A percentile compares a stretch with the other conserved stretches of the same genome.
These are phyloP conservation scores for Cryptocephalus primarius DNA, from an alignment of 2,888 invertebrate species.

Conservation along the genomic window DNA sequence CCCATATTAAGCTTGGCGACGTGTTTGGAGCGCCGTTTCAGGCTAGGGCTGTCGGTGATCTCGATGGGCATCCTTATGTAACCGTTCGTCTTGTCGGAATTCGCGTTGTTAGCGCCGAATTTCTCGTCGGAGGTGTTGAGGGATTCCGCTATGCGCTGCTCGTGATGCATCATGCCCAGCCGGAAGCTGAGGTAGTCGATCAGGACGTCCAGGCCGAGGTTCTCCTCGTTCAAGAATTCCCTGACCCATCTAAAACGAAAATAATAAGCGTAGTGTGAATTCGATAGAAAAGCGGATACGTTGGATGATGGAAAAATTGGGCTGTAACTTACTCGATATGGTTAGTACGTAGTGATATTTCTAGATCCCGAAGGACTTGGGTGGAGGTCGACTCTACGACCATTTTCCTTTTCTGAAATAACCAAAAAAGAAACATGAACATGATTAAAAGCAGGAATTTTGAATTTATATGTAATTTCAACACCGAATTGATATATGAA, in stretches of 20 bases:
- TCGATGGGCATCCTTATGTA: constrained; percentile 45
- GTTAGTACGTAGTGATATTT: constrained; percentile 97
- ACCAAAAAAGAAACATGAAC: constrained; percentile 18
- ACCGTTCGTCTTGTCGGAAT: constrained; percentile 19
- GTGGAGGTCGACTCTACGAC: constrained; percentile 96
- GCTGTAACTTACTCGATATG: constrained; percentile 85
- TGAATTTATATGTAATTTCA: too few species aligned
- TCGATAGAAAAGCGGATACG: not conserved
- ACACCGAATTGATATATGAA: too few species aligned
- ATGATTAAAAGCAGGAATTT: too few species aligned
- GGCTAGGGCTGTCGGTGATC: constrained; percentile 53
- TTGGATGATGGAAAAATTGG: not conserved
- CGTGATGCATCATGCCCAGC: constrained; percentile 87
- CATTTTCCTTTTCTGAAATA: constrained; percentile 90
- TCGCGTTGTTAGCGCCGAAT: constrained; percentile 40
- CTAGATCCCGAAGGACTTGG: constrained; percentile 93
- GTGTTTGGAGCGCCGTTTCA: constrained; percentile 68
- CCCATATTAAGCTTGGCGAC: constrained; percentile 88
- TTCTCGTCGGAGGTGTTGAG: constrained; percentile 68
- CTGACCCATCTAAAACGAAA: constrained; percentile 82
- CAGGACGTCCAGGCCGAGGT: constrained; percentile 91
- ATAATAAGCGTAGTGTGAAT: not conserved
- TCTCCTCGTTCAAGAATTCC: constrained; percentile 92
- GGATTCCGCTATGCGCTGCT: constrained; percentile 69
- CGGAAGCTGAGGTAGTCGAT: constrained; percentile 96